A percentile compares a stretch with the other conserved stretches of the same genome.
These are phyloP conservation scores for Isichthys henryi DNA, from an alignment of 2,113 vertebrate species.

Conservation along the genomic window DNA sequence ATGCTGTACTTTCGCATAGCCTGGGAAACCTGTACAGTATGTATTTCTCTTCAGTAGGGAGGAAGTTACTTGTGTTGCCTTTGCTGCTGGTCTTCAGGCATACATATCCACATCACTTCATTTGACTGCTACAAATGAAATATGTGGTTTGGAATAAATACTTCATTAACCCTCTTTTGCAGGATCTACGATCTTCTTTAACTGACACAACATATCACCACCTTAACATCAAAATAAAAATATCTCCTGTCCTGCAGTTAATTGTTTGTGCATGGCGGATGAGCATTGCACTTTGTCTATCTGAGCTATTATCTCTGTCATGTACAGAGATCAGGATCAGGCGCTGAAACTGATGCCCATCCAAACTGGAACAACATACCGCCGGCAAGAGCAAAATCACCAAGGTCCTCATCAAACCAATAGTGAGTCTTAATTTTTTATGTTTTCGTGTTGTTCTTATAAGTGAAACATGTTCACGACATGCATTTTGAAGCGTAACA, in stretches of 20 bases:
- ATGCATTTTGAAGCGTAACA: not conserved
- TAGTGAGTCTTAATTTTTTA: conserved; percentile 23
- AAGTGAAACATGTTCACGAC: not conserved
- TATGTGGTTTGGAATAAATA: not conserved
- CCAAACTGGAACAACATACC: conserved; percentile 7
- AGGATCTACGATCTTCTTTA: not conserved
- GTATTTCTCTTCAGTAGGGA: not conserved
- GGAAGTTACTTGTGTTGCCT: not conserved
- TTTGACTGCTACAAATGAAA: not conserved
- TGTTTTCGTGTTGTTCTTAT: not conserved
- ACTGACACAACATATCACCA: not conserved
- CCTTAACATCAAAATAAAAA: not conserved
- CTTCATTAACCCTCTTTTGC: not conserved
- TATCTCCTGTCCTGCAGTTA: not conserved
- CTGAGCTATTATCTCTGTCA: not conserved
- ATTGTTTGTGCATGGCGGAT: not conserved
- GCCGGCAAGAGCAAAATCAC: not conserved
- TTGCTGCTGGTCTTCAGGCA: not conserved
- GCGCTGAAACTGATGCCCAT: conserved; percentile 28
- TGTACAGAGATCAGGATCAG: conserved; percentile 22
- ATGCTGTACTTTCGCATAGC: not conserved
- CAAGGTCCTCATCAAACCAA: not conserved
- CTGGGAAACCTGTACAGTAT: not conserved
- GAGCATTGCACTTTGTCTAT: not conserved
- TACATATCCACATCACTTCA: not conserved